Percentiles rank a stretch among this genome's conserved stretches.
These are phyloP conservation scores for Drosophila eugracilis DNA, from an alignment of 1,140 invertebrate species.

Conservation along the genomic window DNA sequence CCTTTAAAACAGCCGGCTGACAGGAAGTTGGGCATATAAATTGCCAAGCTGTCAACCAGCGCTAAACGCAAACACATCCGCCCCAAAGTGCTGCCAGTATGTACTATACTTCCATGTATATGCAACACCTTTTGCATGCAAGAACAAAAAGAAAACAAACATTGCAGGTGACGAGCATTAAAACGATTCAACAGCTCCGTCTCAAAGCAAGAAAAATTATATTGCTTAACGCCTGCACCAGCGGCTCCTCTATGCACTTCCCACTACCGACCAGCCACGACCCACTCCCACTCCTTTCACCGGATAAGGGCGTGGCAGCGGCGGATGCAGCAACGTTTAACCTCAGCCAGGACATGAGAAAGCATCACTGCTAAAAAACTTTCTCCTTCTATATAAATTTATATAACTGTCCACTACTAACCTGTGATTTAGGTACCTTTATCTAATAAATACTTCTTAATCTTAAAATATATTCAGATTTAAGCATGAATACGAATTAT, in stretches of 20 bases:
- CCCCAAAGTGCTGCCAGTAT: conserved; percentile 30
- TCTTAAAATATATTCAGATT: no score
- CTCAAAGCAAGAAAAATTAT: conserved; percentile 75
- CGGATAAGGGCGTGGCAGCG: conserved; percentile 48
- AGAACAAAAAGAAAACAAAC: conserved; percentile 51
- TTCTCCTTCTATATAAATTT: no score
- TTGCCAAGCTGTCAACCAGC: conserved; percentile 70
- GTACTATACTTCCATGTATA: conserved; percentile 5
- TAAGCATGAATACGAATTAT: no score
- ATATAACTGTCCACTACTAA: no score
- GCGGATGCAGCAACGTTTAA: conserved; percentile 69
- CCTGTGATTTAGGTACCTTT: no score
- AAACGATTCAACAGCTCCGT: conserved; percentile 80
- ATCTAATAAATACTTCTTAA: no score
- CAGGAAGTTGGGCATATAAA: conserved; percentile 69
- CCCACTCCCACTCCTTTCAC: conserved; percentile 21
- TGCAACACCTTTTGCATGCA: conserved; percentile 52
- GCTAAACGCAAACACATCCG: conserved; percentile 75
- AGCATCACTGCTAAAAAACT: conserved; percentile 9
- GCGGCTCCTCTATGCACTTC: neutral
- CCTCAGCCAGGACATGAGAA: conserved; percentile 29
- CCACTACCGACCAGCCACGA: neutral
- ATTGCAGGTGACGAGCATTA: conserved; percentile 77
- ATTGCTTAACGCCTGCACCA: conserved; percentile 64
- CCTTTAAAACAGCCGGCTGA: conserved; percentile 47